Evolutionary conservation across 1,140 invertebrate genomes (phyloP).

Genomic region (Amyelois transitella): DNA sequence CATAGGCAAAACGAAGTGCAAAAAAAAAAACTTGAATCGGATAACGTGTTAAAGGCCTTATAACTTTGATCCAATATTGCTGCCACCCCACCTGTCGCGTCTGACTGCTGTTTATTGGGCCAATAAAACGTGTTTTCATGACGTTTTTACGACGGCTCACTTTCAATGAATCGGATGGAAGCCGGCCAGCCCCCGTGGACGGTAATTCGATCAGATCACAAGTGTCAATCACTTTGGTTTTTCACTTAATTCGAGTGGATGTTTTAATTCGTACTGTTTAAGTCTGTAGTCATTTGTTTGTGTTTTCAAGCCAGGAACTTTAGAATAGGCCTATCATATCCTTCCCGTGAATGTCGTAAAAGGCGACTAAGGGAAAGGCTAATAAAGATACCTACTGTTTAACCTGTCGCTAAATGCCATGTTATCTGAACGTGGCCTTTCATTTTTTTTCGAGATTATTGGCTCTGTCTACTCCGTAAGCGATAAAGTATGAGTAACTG

Average conservation of each 20-base stretch:
- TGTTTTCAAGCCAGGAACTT: background rate
- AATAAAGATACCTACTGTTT: too few species aligned
- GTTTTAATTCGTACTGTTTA: background rate
- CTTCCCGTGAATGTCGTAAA: too few species aligned
- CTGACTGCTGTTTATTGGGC: background rate
- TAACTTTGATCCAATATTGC: background rate
- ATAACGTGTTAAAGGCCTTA: background rate
- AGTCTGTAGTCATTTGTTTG: too few species aligned
- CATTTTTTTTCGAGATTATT: too few species aligned
- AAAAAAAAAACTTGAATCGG: too few species aligned
- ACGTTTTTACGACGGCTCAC: background rate
- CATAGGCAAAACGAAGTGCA: too few species aligned
- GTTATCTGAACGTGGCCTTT: too few species aligned
- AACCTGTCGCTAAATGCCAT: too few species aligned
- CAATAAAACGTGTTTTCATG: background rate
- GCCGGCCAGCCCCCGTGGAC: background rate
- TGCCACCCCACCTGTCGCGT: background rate
- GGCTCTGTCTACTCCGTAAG: too few species aligned
- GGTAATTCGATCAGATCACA: background rate
- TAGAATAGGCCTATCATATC: too few species aligned
- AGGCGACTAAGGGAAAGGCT: too few species aligned
- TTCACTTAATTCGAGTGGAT: background rate
- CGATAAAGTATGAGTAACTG: too few species aligned
- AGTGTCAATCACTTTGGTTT: background rate
- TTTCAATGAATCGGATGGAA: background rate